Evolutionary conservation across 2,888 invertebrate genomes (phyloP).

Genomic region (Chalcosyrphus nemorum): DNA sequence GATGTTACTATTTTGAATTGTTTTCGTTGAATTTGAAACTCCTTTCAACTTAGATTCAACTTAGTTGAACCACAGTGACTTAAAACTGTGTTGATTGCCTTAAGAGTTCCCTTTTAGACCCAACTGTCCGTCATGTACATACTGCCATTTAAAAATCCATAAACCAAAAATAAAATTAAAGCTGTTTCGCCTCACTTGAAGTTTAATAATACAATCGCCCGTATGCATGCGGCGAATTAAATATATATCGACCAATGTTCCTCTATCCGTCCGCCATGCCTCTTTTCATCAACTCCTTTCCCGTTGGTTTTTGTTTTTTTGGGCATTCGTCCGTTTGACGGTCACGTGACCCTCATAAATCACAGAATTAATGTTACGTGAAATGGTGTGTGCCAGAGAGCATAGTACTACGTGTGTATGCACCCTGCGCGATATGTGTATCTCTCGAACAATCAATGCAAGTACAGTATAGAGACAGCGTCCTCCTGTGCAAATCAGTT

Average conservation of each 20-base stretch:
- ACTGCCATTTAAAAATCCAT: background rate
- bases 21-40: too few relatives aligned
- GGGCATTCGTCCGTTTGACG: slow-evolving; percentile 81
- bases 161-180: slow-evolving; percentile 19
- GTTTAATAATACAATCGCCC: slow-evolving; percentile 43
- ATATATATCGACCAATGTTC: slow-evolving; percentile 63
- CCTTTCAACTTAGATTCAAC: too few relatives aligned
- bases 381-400: slow-evolving; percentile 80
- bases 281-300: slow-evolving; percentile 27
- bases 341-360: slow-evolving; percentile 83
- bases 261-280: slow-evolving; percentile 16
- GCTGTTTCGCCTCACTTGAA: background rate
- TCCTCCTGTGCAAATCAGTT: slow-evolving; percentile 49
- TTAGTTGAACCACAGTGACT: too few relatives aligned
- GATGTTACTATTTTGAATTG: too few relatives aligned
- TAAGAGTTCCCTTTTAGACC: background rate
- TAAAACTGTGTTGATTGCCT: too few relatives aligned
- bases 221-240: slow-evolving; percentile 67
- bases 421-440: slow-evolving; percentile 31
- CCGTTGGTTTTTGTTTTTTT: slow-evolving; percentile 67
- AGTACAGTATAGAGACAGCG: slow-evolving; percentile 19
- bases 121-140: background rate
- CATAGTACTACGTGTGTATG: slow-evolving; percentile 36
- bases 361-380: slow-evolving; percentile 83
- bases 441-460: slow-evolving; percentile 54